These are phyloP conservation scores for Myoxocephalus aenaeus DNA, from an alignment of 2,797 vertebrate species.

Conservation along the genomic window DNA sequence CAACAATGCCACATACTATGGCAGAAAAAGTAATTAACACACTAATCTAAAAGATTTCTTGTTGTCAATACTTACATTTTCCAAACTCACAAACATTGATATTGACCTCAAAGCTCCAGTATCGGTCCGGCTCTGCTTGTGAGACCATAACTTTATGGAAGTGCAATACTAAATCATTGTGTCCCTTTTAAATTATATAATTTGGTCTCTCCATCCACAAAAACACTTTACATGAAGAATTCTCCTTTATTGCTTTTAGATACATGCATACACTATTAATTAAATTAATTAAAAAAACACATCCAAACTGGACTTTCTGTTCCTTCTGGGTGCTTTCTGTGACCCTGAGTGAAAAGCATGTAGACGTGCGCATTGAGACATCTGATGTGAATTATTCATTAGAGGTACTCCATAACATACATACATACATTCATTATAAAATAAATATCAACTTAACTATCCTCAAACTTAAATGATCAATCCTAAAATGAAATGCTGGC, in stretches of 20 bases:
- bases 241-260: conserved; percentile 23
- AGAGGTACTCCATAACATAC: background rate
- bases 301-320: background rate
- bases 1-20: too few relatives aligned
- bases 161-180: background rate
- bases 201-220: background rate
- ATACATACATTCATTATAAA: background rate
- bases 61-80: background rate
- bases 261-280: conserved; percentile 42
- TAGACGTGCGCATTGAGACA: background rate
- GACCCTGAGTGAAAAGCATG: conserved; percentile 48
- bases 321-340: conserved; percentile 22
- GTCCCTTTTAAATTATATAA: background rate
- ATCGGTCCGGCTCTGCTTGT: background rate
- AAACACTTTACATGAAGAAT: background rate
- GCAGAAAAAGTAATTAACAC: too few relatives aligned
- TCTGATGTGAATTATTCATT: background rate
- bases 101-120: background rate
- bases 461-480: background rate
- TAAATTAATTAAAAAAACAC: background rate
- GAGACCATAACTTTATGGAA: background rate
- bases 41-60: background rate
- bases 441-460: conserved; percentile 4
- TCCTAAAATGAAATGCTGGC: conserved; percentile 8
- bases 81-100: background rate